Base-by-base conservation (phyloP, 2,888 invertebrate genomes). In the Phaonia tiefii region DNA sequence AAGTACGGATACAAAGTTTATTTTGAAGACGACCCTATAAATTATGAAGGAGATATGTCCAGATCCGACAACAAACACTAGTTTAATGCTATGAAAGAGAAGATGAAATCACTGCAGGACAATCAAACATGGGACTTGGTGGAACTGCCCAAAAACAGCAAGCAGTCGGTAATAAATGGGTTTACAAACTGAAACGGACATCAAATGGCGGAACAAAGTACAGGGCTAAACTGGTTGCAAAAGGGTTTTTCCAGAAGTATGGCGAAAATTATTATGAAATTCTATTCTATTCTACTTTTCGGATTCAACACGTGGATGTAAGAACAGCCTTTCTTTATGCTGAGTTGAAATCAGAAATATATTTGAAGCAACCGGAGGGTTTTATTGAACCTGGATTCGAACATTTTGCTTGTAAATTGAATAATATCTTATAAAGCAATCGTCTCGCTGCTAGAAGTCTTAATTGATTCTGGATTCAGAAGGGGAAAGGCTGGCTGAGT, bases 311-410 rank as follows among this genome's bases (percentile, higher is more conserved):
- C 15, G 15, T 77, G 2, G 67, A 72, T 42, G 37, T 65, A 2
- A 75, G 70, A 31, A 79, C 79, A 10, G 79, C 65, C 17, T 79
- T 79, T 37, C 49, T 74, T 3, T 65, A 72, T 46, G 74, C 65
- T 26, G 46, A 71, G n/a, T 39, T 74, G 42, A 67, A 78, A 13
- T 26, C n/a, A n/a, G n/a, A n/a, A n/a, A n/a, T n/a, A n/a, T n/a
- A n/a, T n/a, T n/a, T n/a, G n/a, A n/a, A n/a, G n/a, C n/a, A n/a
- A n/a, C n/a, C n/a, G n/a, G n/a, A n/a, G n/a, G n/a, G n/a, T n/a
- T n/a, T n/a, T n/a, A n/a, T n/a, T n/a, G n/a, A n/a, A n/a, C n/a
- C n/a, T 15, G 0, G 71, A 58, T n/a, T 72, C 31, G 37, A 58
- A 71, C n/a, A 72, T 49, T 22, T 56, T 71, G 44, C 71, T 56